Conservation (phyloP, 2,888 invertebrate species). For the Hirtodrosophila histrioides region DNA sequence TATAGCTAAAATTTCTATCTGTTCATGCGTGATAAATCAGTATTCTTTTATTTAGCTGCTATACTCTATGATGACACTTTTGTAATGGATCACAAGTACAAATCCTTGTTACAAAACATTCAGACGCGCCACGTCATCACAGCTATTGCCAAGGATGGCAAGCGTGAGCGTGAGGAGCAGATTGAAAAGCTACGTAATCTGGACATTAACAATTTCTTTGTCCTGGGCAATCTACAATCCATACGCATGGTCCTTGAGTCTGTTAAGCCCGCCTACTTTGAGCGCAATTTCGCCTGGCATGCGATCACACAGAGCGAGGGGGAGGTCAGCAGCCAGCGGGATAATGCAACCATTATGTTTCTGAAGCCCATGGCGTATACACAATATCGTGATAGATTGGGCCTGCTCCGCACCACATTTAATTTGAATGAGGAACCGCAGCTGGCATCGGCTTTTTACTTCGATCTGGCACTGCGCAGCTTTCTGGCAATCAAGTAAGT, state of each 20-base stretch:
- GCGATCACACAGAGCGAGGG: conserved; percentile 91
- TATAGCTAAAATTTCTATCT: neutral
- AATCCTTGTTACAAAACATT: conserved; percentile 94
- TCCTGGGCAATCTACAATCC: conserved; percentile 90
- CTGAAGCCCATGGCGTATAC: conserved; percentile 90
- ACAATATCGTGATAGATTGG: conserved; percentile 89
- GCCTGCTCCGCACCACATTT: conserved; percentile 89
- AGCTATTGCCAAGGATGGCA: conserved; percentile 86
- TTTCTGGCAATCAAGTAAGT: conserved; percentile 90
- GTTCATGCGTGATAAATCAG: too few relatives aligned
- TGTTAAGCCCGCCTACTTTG: conserved; percentile 90
- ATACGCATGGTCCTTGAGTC: conserved; percentile 89
- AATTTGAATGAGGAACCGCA: conserved; percentile 89
- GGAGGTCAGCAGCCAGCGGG: conserved; percentile 90
- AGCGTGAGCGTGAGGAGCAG: conserved; percentile 87
- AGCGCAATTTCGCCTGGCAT: conserved; percentile 94
- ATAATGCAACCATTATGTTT: conserved; percentile 91
- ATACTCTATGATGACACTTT: conserved; percentile 95
- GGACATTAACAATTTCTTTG: conserved; percentile 95
- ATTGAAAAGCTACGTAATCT: conserved; percentile 90
- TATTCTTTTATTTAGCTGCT: conserved; percentile 85
- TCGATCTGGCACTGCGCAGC: conserved; percentile 91
- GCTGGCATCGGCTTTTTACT: conserved; percentile 93
- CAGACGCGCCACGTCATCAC: conserved; percentile 95
- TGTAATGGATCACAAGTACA: conserved; percentile 97